A percentile compares a stretch with the other conserved stretches of the same genome.
These are phyloP conservation scores for Calliopum simillimum DNA, from an alignment of 2,888 invertebrate genomes.

Conservation along the genomic window DNA sequence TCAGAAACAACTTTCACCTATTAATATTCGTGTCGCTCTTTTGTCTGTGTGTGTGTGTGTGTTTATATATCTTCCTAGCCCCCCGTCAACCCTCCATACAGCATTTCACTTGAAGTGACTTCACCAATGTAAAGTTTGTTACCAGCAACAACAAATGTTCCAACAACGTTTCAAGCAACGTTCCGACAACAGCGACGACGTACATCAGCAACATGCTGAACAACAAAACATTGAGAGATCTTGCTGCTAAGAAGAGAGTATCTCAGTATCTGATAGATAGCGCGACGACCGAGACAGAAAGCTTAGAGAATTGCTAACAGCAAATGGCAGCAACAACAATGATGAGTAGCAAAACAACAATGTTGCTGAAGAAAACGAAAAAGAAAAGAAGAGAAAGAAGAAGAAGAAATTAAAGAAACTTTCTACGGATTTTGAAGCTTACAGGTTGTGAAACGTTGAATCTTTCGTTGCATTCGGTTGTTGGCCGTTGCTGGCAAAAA, in stretches of 20 bases:
- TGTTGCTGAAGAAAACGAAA: background rate
- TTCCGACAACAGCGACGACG: background rate
- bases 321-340: no score
- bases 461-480: constrained; percentile 15
- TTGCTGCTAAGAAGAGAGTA: background rate
- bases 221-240: background rate
- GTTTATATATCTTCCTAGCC: background rate
- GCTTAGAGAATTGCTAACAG: constrained; percentile 8
- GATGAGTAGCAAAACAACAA: background rate
- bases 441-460: constrained; percentile 15
- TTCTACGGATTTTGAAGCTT: constrained; percentile 30
- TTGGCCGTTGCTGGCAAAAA: background rate
- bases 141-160: background rate
- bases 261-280: background rate
- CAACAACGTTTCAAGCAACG: background rate
- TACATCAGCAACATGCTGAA: background rate
- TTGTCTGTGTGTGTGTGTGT: constrained; percentile 29
- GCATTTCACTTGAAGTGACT: background rate
- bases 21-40: constrained; percentile 63
- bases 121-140: background rate
- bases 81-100: background rate
- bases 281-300: background rate
- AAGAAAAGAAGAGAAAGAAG: constrained; percentile 12
- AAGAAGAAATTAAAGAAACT: constrained; percentile 32
- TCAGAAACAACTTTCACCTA: constrained; percentile 63